Evolutionary conservation across 2,113 vertebrate genomes (phyloP), one percentile per base, ranked within the genome.

Genomic region (Rhinolophus sinicus): DNA sequence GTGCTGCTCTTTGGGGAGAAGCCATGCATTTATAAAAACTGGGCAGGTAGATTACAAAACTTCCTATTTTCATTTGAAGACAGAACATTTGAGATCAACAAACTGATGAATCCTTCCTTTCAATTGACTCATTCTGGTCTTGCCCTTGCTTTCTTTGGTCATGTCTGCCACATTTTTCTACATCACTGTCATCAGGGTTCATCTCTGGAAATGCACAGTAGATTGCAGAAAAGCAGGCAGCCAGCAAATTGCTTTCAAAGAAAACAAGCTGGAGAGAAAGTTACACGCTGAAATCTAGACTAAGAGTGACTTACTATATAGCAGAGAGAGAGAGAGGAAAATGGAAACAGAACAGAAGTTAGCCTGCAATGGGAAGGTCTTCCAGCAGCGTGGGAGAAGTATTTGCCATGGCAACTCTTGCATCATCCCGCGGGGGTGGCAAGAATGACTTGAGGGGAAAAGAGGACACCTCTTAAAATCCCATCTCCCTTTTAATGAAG

Each of bases 341-440:
- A 65, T 86, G 95, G 95, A 75, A 94, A 96, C 8, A 14, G 54
- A 69, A 30, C 64, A 98, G 96, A 96, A 97, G 75, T 98, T 97
- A 97, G 87, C 50, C 86, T 97, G 96, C 93, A 40, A 24, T 44
- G 83, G 92, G 96, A 97, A 97, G 81, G 92, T 97, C 97, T 98
- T 97, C 62, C 91, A 96, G 77, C 90, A 98, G 97, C 35, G 93
- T 81, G 94, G 93, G 90, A 97, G 95, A 90, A 95, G 94, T 90
- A 96, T 98, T 98, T 98, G 94, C 98, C 94, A 95, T 98, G 97
- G 97, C 97, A 98, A 98, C 97, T 97, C 97, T 95, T 88, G 58
- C 88, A 94, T 98, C 96, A 94, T 90, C 95, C 93, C 97, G 92
- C 78, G 52, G 75, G 93, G 73, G 86, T 98, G 77, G 94, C 93